Evolutionary conservation across 2,797 vertebrate species (phyloP), one percentile per base, ranked within the genome.

Genomic region (Pyrocephalus nanus): DNA sequence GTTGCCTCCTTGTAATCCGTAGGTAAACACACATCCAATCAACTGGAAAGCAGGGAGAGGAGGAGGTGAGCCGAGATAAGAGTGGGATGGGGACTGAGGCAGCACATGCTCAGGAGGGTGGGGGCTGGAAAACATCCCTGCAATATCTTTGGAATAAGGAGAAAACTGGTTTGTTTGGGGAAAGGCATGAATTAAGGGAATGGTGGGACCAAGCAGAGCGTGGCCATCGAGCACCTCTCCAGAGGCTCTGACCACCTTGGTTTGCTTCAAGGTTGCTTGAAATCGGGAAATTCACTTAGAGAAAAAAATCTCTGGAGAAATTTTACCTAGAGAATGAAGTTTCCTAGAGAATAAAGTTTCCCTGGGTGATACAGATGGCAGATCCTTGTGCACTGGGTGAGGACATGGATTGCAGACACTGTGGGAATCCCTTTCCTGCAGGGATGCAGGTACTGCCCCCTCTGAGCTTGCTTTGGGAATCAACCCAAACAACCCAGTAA

Each of bases 21-120:
- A 9, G 90, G 96, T 36, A 97, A 97, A 96, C 50, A 97, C 82
- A 75, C 48, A 58, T 75, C 58, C 91, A 50, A 86, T 94, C 92
- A 90, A 30, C 62, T 70, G 88, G 83, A 76, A 86, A 50, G 92
- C 88, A 2, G 58, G 65, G 88, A 53, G 23, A 2, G 11, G 75
- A 65, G 82, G 61, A 6, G 13, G 36, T 14, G 87, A 90, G 93
- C 51, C 0, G 42, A 0, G 93, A 94, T 92, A 95, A 95, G 74
- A 50, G 62, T 86, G 94, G 93, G 91, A 94, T 3, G 2, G 71
- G 71, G 82, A 54, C 61, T 43, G 38, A 26, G 4, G 53, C 48
- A 15, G 79, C 66, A 4, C 1, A 1, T 47, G 62, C 58, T 67
- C 3, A 0, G 0, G 70, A 0, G 6, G 43, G n/a, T 7, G 45